phyloP scores from a whole-genome alignment of 2,797 vertebrate species.

The Furcifer pardalis region DNA sequence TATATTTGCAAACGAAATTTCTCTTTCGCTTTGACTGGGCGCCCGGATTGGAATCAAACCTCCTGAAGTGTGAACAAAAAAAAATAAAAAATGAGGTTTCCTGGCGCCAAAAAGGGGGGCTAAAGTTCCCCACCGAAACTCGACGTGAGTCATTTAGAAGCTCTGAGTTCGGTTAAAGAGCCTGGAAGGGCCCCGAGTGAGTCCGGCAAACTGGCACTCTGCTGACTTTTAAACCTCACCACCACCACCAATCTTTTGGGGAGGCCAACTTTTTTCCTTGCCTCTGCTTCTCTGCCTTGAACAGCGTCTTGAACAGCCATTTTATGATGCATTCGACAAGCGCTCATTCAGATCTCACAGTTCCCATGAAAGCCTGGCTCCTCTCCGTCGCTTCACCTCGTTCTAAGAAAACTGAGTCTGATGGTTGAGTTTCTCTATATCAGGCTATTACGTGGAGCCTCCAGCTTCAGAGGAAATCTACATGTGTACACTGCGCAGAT shows the following conservation, averaged over 20 bases:
- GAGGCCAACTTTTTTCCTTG: neutral
- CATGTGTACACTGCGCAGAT: neutral
- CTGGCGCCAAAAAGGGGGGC: slow-evolving; percentile 10
- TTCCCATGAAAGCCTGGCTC: neutral
- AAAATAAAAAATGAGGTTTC: too few species aligned
- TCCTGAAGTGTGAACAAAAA: slow-evolving; percentile 28
- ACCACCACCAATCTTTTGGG: too few species aligned
- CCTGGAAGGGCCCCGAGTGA: neutral
- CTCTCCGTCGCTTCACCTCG: neutral
- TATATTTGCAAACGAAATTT: slow-evolving; percentile 62
- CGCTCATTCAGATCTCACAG: too few species aligned
- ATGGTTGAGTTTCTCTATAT: neutral
- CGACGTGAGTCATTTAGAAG: neutral
- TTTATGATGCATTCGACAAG: too few species aligned
- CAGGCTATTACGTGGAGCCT: neutral
- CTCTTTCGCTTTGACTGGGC: slow-evolving; percentile 67
- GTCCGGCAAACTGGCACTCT: rapidly evolving
- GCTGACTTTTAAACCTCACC: neutral
- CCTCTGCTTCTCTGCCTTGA: neutral
- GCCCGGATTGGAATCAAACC: slow-evolving; percentile 65
- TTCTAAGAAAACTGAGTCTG: neutral
- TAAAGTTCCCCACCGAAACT: slow-evolving; percentile 17
- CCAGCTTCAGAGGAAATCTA: neutral
- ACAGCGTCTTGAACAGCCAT: too few species aligned
- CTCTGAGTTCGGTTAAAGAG: slow-evolving; percentile 4